A percentile compares a stretch with the other conserved stretches of the same genome.
These are phyloP conservation scores for Rapana venosa DNA, from an alignment of 2,888 invertebrate genomes.

Conservation along the genomic window DNA sequence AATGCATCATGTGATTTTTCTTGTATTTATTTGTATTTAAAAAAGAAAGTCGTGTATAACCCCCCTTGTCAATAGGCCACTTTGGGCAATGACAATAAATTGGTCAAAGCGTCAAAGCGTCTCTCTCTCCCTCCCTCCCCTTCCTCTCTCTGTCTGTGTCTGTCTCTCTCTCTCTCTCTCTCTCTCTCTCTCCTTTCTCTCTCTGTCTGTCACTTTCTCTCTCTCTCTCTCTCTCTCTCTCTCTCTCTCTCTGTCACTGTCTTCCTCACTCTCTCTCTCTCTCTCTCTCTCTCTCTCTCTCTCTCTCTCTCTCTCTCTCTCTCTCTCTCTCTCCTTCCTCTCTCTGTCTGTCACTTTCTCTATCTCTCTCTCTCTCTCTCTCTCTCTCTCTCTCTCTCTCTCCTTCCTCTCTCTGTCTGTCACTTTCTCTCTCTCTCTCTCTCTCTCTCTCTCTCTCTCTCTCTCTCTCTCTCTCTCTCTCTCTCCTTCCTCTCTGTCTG, in stretches of 20 bases:
- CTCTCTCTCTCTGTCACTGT: no score
- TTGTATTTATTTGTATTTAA: no score
- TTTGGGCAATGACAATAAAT: no score
- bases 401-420: background rate
- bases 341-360: background rate
- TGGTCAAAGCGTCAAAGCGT: no score
- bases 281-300: background rate
- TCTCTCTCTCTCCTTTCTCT: no score
- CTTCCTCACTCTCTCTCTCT: no score
- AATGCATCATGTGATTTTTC: no score
- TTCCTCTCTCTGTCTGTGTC: no score
- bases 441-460: conserved; percentile 15
- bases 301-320: background rate
- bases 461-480: conserved; percentile 8
- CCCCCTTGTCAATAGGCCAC: no score
- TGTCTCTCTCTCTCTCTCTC: no score
- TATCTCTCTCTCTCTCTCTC: background rate
- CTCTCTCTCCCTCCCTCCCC: no score
- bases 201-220: background rate
- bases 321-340: background rate
- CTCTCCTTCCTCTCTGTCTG: background rate
- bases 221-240: background rate
- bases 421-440: background rate
- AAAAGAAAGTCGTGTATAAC: no score
- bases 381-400: conserved; percentile 11